Percentiles rank a stretch among this genome's conserved stretches.
Evolutionary conservation across 2,797 vertebrate species (phyloP).

Genomic region (Anabas testudineus): DNA sequence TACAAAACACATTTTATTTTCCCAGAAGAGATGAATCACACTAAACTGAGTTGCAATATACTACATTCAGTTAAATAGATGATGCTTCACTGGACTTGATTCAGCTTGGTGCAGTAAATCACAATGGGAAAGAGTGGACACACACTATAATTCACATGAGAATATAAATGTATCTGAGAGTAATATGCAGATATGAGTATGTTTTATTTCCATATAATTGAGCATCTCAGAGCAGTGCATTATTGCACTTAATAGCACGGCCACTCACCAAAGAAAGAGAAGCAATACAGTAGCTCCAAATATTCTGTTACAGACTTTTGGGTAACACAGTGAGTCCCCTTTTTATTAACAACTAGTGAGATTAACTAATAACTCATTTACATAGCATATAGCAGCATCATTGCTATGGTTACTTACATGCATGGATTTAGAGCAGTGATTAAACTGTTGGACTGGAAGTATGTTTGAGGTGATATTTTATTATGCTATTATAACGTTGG

Average conservation of each 20-base stretch:
- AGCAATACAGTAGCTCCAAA: background rate
- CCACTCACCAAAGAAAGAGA: background rate
- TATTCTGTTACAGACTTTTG: background rate
- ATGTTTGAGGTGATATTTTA: background rate
- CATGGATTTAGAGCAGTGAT: background rate
- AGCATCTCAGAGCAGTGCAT: background rate
- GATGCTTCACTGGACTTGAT: background rate
- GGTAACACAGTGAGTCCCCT: background rate
- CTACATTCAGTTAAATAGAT: conserved; percentile 11
- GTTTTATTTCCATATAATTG: no score
- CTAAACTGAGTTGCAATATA: background rate
- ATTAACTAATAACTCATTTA: background rate
- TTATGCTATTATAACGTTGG: background rate
- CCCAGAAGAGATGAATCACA: conserved; percentile 14
- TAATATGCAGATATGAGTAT: background rate
- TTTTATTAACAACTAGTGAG: background rate
- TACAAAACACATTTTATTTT: conserved; percentile 14
- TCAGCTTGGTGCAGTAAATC: conserved; percentile 3
- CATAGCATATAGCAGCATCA: background rate
- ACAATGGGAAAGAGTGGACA: conserved; percentile 1
- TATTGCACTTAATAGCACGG: background rate
- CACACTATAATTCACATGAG: background rate
- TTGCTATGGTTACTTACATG: background rate
- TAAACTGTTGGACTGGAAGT: background rate
- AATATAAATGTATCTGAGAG: background rate